Evolutionary conservation across 2,113 vertebrate genomes (phyloP).

Genomic region (Benitochromis conjunctus): DNA sequence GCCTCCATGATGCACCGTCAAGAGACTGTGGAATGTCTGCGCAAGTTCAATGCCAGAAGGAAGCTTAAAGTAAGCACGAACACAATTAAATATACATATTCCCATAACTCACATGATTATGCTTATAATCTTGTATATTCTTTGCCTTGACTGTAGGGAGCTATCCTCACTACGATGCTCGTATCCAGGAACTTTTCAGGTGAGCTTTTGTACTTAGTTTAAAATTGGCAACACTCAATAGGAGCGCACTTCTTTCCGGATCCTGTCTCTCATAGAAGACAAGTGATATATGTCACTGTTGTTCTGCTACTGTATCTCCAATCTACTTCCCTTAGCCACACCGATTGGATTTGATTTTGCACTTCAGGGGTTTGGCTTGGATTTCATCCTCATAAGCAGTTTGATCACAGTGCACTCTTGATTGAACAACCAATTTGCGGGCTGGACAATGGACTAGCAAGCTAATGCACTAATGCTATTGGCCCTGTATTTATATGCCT

Average conservation of each 20-base stretch:
- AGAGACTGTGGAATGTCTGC: slow-evolving; percentile 97
- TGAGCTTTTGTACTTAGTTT: slow-evolving; percentile 54
- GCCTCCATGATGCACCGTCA: slow-evolving; percentile 99
- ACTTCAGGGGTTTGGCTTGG: slow-evolving; percentile 22
- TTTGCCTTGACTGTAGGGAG: slow-evolving; percentile 78
- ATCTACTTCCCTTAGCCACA: not conserved
- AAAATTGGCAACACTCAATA: not conserved
- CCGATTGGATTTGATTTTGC: slow-evolving; percentile 13
- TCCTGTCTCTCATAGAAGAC: not conserved
- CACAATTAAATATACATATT: not conserved
- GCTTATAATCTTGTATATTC: not conserved
- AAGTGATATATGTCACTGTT: not conserved
- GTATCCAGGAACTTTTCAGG: slow-evolving; percentile 99
- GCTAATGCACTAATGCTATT: slow-evolving; percentile 15
- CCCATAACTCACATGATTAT: not conserved
- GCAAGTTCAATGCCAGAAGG: slow-evolving; percentile 97
- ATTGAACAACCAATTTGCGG: slow-evolving; percentile 24
- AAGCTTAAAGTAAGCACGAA: slow-evolving; percentile 86
- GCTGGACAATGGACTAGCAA: not conserved
- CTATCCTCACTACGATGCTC: slow-evolving; percentile 97
- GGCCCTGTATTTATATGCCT: slow-evolving; percentile 5
- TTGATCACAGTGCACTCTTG: slow-evolving; percentile 5
- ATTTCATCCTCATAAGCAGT: slow-evolving; percentile 36
- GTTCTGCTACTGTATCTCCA: not conserved
- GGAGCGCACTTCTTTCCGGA: not conserved